These are phyloP conservation scores for Rhodeus uyekii DNA, from an alignment of 2,797 vertebrate genomes.

Conservation along the genomic window DNA sequence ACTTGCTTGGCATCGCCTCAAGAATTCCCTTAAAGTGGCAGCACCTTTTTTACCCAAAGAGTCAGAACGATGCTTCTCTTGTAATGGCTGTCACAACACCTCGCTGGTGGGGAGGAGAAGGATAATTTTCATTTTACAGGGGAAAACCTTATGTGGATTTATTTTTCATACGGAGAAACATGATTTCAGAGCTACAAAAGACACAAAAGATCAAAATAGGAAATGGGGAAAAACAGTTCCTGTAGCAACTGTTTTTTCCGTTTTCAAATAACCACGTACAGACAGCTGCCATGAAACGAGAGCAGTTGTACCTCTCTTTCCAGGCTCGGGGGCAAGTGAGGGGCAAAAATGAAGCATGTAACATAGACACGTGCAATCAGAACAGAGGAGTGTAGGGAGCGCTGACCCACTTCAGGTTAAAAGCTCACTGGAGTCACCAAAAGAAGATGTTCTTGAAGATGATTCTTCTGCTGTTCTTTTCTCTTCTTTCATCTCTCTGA, in stretches of 20 bases:
- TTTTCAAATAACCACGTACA: conserved; percentile 43
- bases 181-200: conserved; percentile 59
- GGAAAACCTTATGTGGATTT: conserved; percentile 46
- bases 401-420: conserved; percentile 66
- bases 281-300: conserved; percentile 48
- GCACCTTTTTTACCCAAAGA: conserved; percentile 74
- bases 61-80: conserved; percentile 66
- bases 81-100: conserved; percentile 61
- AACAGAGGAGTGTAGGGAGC: conserved; percentile 28
- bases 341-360: conserved; percentile 27
- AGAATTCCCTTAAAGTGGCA: conserved; percentile 89
- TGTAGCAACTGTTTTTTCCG: conserved; percentile 55
- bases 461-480: conserved; percentile 41
- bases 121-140: conserved; percentile 61
- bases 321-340: conserved; percentile 48
- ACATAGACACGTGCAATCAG: conserved; percentile 3
- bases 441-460: conserved; percentile 12
- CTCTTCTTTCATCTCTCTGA: conserved; percentile 10
- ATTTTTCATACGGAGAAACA: conserved; percentile 64
- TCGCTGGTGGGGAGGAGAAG: conserved; percentile 29
- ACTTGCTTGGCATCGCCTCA: conserved; percentile 85
- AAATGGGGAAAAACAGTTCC: conserved; percentile 45
- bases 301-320: conserved; percentile 50
- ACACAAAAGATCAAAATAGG: conserved; percentile 53
- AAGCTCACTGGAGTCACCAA: conserved; percentile 45